A percentile compares a stretch with the other conserved stretches of the same genome.
Evolutionary conservation across 2,888 invertebrate species (phyloP).

Genomic region (Dichetophora obliterata): DNA sequence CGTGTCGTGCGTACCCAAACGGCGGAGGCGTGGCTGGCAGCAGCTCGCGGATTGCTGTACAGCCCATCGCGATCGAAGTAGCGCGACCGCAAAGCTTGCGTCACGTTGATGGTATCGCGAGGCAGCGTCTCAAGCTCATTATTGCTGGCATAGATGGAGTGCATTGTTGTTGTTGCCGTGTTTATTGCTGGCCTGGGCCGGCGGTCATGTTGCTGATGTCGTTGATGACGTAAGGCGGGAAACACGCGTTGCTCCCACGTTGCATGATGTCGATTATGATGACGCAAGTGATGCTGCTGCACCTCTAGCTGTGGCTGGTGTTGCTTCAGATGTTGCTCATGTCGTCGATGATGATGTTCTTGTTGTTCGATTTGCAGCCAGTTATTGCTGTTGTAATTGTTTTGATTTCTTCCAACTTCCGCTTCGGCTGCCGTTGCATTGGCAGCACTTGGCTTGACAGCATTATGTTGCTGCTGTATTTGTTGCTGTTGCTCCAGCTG

Average conservation of each 20-base stretch:
- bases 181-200: slow-evolving; percentile 25
- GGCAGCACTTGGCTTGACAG: slow-evolving; percentile 41
- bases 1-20: slow-evolving; percentile 52
- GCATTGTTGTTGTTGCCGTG: slow-evolving; percentile 29
- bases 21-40: neutral
- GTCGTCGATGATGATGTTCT: slow-evolving; percentile 45
- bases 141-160: neutral
- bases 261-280: slow-evolving; percentile 64
- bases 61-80: slow-evolving; percentile 66
- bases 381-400: slow-evolving; percentile 40
- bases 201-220: slow-evolving; percentile 44
- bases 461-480: slow-evolving; percentile 41
- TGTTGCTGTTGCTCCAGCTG: slow-evolving; percentile 45
- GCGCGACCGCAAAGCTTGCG: slow-evolving; percentile 53
- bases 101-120: slow-evolving; percentile 44
- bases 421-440: slow-evolving; percentile 40
- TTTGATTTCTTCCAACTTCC: slow-evolving; percentile 7
- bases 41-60: slow-evolving; percentile 44
- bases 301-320: slow-evolving; percentile 48
- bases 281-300: slow-evolving; percentile 62
- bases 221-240: slow-evolving; percentile 59
- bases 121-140: neutral
- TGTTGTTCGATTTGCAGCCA: slow-evolving; percentile 39
- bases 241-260: slow-evolving; percentile 63
- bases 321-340: slow-evolving; percentile 55